A percentile compares a stretch with the other conserved stretches of the same genome.
Conservation (phyloP, 2,113 vertebrate species). For the Brachionichthys hirsutus region DNA sequence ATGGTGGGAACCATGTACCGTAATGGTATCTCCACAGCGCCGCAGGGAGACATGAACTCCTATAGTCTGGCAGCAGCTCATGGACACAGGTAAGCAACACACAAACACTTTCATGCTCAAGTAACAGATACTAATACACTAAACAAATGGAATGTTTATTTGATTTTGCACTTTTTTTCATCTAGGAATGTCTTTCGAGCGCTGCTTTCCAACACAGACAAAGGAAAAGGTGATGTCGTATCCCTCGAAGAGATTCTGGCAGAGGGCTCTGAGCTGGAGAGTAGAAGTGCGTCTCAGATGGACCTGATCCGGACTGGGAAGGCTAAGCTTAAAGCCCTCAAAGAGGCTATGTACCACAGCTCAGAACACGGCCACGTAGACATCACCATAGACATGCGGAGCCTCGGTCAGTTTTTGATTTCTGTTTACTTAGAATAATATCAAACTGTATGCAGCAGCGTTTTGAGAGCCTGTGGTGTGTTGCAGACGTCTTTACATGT, state of each 20-base stretch:
- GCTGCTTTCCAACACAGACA: slow-evolving; percentile 92
- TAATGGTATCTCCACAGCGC: slow-evolving; percentile 93
- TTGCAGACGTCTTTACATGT: neutral
- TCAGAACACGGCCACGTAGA: slow-evolving; percentile 94
- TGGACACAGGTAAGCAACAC: slow-evolving; percentile 91
- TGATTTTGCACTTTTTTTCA: slow-evolving; percentile 10
- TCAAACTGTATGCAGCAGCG: too few relatives aligned
- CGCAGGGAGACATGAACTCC: slow-evolving; percentile 98
- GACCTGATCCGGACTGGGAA: slow-evolving; percentile 88
- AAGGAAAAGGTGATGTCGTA: slow-evolving; percentile 91
- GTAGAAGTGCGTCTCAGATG: slow-evolving; percentile 81
- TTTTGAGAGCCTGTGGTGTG: neutral
- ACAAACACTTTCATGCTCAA: neutral
- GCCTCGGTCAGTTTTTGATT: slow-evolving; percentile 83
- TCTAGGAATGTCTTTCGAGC: slow-evolving; percentile 95
- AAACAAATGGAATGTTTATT: neutral
- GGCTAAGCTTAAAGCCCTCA: slow-evolving; percentile 93
- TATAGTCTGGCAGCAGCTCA: slow-evolving; percentile 98
- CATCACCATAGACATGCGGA: slow-evolving; percentile 94
- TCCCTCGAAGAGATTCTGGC: slow-evolving; percentile 98
- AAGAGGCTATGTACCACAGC: slow-evolving; percentile 98
- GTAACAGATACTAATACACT: too few relatives aligned
- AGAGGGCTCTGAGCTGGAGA: slow-evolving; percentile 87
- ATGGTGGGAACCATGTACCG: slow-evolving; percentile 97
- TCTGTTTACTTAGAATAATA: neutral